phyloP scores from a whole-genome alignment of 1,140 invertebrate genomes.

The Drosophila kanapiae region DNA sequence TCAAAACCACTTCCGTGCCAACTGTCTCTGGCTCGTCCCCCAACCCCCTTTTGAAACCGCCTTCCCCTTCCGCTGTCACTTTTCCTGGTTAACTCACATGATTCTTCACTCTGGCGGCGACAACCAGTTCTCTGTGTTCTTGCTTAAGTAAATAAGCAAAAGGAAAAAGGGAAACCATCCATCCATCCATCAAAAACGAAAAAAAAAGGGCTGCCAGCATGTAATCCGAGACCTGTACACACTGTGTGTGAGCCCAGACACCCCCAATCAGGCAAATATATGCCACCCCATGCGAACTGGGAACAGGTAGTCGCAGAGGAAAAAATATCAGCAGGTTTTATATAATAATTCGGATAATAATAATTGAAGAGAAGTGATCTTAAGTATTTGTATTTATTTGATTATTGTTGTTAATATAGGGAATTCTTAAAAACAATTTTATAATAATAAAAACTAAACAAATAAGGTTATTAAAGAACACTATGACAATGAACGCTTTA shows the following conservation, averaged over 20 bases:
- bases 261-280: slow-evolving; percentile 29
- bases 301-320: slow-evolving; percentile 49
- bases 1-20: slow-evolving; percentile 79
- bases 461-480: no score
- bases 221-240: slow-evolving; percentile 69
- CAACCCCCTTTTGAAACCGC: slow-evolving; percentile 20
- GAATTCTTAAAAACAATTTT: not conserved
- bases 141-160: slow-evolving; percentile 59
- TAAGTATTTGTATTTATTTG: not conserved
- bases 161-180: slow-evolving; percentile 36
- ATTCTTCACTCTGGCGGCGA: slow-evolving; percentile 41
- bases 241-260: slow-evolving; percentile 16
- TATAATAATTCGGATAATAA: not conserved
- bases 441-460: not conserved
- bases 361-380: not conserved
- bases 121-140: slow-evolving; percentile 58
- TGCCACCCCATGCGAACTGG: slow-evolving; percentile 26
- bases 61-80: slow-evolving; percentile 4
- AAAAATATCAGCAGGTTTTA: not conserved
- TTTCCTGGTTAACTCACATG: slow-evolving; percentile 28
- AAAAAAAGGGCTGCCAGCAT: slow-evolving; percentile 60
- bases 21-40: slow-evolving; percentile 44
- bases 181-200: slow-evolving; percentile 37
- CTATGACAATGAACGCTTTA: no score
- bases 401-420: no score